phyloP scores from a whole-genome alignment of 2,888 invertebrate species.

The Diplazon laetatorius region DNA sequence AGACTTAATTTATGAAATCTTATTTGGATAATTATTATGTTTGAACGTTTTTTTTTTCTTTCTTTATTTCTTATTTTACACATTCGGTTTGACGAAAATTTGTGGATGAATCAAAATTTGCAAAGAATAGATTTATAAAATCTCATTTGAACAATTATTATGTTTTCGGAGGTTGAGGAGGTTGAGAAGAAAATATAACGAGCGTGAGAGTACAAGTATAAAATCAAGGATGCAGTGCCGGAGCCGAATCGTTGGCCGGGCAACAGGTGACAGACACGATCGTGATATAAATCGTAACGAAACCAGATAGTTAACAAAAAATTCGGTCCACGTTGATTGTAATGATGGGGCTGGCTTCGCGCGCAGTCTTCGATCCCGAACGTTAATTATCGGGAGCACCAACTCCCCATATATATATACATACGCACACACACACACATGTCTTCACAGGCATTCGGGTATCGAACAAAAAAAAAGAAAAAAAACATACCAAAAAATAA shows the following conservation, averaged over 20 bases:
- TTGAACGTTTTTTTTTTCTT: neutral
- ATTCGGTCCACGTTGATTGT: conserved; percentile 59
- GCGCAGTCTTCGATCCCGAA: conserved; percentile 47
- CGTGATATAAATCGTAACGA: conserved; percentile 26
- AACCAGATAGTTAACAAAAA: conserved; percentile 46
- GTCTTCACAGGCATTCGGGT: conserved; percentile 54
- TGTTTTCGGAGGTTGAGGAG: too few species aligned
- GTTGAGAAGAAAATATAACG: too few species aligned
- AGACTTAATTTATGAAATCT: too few species aligned
- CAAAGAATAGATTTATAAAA: too few species aligned
- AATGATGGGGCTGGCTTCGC: conserved; percentile 46
- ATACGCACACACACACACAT: too few species aligned
- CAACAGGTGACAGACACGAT: conserved; percentile 12
- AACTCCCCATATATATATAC: too few species aligned
- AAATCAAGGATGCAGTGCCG: neutral
- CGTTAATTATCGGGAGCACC: conserved; percentile 58
- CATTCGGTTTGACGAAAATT: neutral
- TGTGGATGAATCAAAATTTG: neutral
- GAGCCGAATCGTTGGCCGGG: neutral
- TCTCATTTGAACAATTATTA: neutral
- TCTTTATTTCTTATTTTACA: too few species aligned
- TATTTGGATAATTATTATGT: neutral
- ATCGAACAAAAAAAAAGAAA: conserved; percentile 38
- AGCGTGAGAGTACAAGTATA: too few species aligned
- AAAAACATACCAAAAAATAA: too few species aligned